Conservation (phyloP, 1,140 invertebrate species). For the Nomia melanderi region DNA sequence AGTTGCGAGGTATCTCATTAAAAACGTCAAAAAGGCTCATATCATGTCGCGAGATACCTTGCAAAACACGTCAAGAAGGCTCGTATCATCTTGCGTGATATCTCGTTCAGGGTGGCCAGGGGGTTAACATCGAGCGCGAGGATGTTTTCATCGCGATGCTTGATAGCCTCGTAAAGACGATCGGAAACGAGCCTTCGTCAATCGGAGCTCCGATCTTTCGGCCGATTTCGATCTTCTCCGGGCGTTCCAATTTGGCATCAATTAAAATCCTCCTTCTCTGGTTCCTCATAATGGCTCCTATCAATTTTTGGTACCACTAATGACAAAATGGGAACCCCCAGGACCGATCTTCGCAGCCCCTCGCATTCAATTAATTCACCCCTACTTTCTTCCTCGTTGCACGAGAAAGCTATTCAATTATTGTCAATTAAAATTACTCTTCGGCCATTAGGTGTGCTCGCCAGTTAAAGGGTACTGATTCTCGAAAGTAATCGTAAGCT, state of each 20-base stretch:
- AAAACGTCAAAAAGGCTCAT: no score
- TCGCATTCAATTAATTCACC: conserved; percentile 42
- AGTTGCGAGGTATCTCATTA: no score
- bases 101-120: no score
- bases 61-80: no score
- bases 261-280: conserved; percentile 61
- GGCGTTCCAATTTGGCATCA: conserved; percentile 67
- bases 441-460: neutral
- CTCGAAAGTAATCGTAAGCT: neutral
- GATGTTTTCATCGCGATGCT: conserved; percentile 72
- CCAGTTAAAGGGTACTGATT: neutral
- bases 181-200: conserved; percentile 39
- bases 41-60: no score
- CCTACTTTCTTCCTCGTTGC: neutral
- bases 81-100: no score
- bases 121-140: conserved; percentile 70
- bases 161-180: conserved; percentile 72
- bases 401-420: neutral
- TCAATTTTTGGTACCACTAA: conserved; percentile 68
- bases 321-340: conserved; percentile 62
- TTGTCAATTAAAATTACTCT: neutral
- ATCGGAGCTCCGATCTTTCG: conserved; percentile 25
- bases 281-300: conserved; percentile 45
- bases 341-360: conserved; percentile 1
- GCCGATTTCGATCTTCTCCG: conserved; percentile 53